Evolutionary conservation across 1,140 invertebrate species (phyloP), one percentile per base, ranked within the genome.

Genomic region (Pachyrhynchus sulphureomaculatus): DNA sequence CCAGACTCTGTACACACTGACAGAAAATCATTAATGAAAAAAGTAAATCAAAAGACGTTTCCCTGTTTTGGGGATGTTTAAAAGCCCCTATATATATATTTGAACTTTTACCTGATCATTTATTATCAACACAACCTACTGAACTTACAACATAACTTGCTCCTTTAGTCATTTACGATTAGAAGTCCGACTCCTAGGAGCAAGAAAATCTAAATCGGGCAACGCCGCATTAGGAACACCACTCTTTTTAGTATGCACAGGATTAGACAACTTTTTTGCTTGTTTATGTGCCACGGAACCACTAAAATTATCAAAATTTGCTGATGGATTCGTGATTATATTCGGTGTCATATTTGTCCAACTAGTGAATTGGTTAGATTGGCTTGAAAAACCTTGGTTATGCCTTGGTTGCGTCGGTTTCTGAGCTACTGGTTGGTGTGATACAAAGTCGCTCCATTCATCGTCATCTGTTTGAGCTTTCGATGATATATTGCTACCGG

Each of bases 361-460:
- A 32, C 39, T 61, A 45, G 47, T 36, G 0, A 49, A 37, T 32
- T 65, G 53, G 10, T 63, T 36, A 9, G 47, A 21, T 24, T 63
- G 39, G 10, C 10, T 10, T 26, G 52, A 21, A 18, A 6, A 29
- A 12, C 17, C 21, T 42, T 34, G 13, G 49, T 36, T 48, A 15
- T 26, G 20, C 36, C 10, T 17, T 48, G 32, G 2, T 15, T 56
- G 24, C 18, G 42, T 12, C 17, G 8, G 10, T 12, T n/a, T 36
- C 37, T 42, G 10, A 45, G 34, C 45, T 34, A 26, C 2, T 20
- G 65, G 10, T 39, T 67, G 51, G 26, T 62, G 52, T 0, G 83
- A 84, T n/a, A 85, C 81, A 68, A 85, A 86, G 54, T 85, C 83
- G 13, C 81, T 82, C 83, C 83, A 85, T 65, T 85, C 83, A 55